Evolutionary conservation across 2,113 vertebrate species (phyloP), one percentile per base, ranked within the genome.

Genomic region (Lycaon pictus): DNA sequence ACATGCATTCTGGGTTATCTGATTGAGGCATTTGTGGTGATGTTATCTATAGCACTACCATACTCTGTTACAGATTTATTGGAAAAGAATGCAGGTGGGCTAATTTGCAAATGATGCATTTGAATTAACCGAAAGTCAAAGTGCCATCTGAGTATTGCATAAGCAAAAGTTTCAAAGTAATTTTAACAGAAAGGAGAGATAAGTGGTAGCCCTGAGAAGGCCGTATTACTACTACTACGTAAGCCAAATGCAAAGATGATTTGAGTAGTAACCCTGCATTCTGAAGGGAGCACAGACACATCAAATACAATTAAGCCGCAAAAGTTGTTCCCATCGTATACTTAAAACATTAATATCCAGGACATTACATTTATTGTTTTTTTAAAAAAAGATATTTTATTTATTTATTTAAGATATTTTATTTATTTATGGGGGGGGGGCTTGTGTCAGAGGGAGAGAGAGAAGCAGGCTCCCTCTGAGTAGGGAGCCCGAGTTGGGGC

Each of bases 221-320:
- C 3, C 0, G 13, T 5, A 58, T 7, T 37, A 37, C 37, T 74
- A 43, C 23, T 27, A 48, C 25, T 2, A 12, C 58, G 35, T 62
- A 25, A 0, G 43, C 35, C 9, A 25, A 16, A 43, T 0, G 5
- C 35, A 3, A 29, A 43, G 53, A 56, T 0, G 23, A 27, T 4
- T 0, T 17, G 11, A n/a, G 80, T 1, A 13, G 63, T 11, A 8
- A 16, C 4, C 16, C 58, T 3, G 35, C 25, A 3, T 0, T 22
- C 27, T 1, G 7, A 22, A 10, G 17, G 81, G 17, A 7, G 35
- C 5, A 23, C 13, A 51, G 15, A 43, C 13, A 11, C 1, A 65
- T 27, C 43, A 37, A 7, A 77, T 6, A 35, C 76, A n/a, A 27
- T 37, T 37, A 19, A 6, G 17, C 8, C 71, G 72, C 29, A 19